A percentile compares a stretch with the other conserved stretches of the same genome.
Conservation (phyloP, 1,140 invertebrate species). For the Doryteuthis pealeii region DNA sequence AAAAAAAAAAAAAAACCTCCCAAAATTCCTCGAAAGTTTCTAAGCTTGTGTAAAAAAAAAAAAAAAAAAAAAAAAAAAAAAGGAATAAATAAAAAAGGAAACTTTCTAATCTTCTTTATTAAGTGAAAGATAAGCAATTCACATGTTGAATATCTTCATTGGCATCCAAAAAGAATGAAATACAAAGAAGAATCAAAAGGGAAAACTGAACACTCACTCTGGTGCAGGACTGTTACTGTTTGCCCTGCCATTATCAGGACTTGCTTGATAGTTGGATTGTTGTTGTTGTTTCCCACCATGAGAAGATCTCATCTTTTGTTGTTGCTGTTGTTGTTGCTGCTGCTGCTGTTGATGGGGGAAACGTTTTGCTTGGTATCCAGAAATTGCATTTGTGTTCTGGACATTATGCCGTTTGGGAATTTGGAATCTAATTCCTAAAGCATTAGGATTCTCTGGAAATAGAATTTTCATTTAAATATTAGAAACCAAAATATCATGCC, state of each 20-base stretch:
- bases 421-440: constrained; percentile 49
- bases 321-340: neutral
- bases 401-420: constrained; percentile 46
- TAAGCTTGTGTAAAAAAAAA: no score
- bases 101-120: no score
- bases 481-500: neutral
- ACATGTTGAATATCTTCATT: no score
- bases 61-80: no score
- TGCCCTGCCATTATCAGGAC: neutral
- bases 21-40: no score
- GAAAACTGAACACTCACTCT: no score
- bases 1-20: no score
- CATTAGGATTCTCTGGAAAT: constrained; percentile 33
- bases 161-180: no score
- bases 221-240: no score
- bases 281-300: neutral
- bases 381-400: neutral
- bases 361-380: neutral
- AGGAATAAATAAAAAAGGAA: no score
- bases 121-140: no score
- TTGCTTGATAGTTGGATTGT: neutral
- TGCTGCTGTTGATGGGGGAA: neutral
- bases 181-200: no score
- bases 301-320: neutral
- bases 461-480: neutral